Conservation (phyloP, 1,140 invertebrate species). For the Maconellicoccus hirsutus region DNA sequence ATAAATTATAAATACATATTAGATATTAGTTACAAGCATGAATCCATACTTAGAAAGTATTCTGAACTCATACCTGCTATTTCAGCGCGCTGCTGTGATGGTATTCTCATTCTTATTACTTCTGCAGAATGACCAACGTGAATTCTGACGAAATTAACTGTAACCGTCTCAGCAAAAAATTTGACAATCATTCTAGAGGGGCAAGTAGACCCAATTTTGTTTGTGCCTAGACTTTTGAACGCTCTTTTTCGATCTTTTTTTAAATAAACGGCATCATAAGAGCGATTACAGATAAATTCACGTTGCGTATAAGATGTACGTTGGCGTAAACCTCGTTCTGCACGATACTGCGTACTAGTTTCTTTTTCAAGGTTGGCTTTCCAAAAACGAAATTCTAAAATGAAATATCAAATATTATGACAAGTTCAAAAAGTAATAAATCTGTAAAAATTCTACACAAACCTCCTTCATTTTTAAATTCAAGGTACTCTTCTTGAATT, state of each 20-base stretch:
- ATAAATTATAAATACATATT: constrained; percentile 8
- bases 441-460: background rate
- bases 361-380: background rate
- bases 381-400: constrained; percentile 15
- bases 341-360: background rate
- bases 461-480: constrained; percentile 18
- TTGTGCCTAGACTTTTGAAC: constrained; percentile 17
- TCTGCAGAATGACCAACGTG: constrained; percentile 20
- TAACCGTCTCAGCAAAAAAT: background rate
- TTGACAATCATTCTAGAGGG: constrained; percentile 15
- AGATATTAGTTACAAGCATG: background rate
- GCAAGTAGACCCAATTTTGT: constrained; percentile 18
- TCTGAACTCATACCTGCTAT: constrained; percentile 14
- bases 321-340: background rate
- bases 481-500: constrained; percentile 1
- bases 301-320: background rate
- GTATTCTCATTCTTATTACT: constrained; percentile 15
- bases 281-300: constrained; percentile 12
- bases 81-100: background rate
- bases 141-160: background rate
- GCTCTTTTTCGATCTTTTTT: constrained; percentile 17
- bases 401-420: background rate
- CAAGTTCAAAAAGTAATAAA: background rate
- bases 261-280: background rate
- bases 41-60: background rate